Evolutionary conservation across 2,797 vertebrate species (phyloP).

Genomic region (Leptoclinus maculatus): DNA sequence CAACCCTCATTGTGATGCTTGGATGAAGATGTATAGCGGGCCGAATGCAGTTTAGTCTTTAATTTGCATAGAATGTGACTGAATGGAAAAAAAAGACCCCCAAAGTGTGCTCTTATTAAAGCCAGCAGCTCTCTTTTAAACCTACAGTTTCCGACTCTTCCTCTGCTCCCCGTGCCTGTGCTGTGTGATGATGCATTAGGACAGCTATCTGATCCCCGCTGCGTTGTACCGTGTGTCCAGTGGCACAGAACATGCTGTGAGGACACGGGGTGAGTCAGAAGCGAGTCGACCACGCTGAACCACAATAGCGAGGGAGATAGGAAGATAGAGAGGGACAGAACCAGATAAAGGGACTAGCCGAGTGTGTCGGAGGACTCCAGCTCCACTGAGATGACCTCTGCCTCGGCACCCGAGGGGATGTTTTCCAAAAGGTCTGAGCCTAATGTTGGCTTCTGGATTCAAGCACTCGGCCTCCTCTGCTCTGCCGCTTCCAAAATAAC

Average conservation of each 20-base stretch:
- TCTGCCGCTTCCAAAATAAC: slow-evolving; percentile 64
- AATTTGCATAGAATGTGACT: slow-evolving; percentile 51
- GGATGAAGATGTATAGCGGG: slow-evolving; percentile 19
- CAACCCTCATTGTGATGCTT: slow-evolving; percentile 32
- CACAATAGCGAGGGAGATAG: slow-evolving; percentile 50
- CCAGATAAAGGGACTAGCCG: slow-evolving; percentile 58
- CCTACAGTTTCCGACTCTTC: slow-evolving; percentile 9
- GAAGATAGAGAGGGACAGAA: slow-evolving; percentile 56
- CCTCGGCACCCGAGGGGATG: slow-evolving; percentile 55
- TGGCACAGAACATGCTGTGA: slow-evolving; percentile 75
- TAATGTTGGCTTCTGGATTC: slow-evolving; percentile 76
- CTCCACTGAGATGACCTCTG: slow-evolving; percentile 64
- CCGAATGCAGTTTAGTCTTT: not conserved
- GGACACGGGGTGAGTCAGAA: slow-evolving; percentile 73
- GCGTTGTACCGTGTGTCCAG: slow-evolving; percentile 62
- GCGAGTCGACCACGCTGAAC: slow-evolving; percentile 59
- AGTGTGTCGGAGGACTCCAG: slow-evolving; percentile 65
- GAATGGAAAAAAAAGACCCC: not conserved
- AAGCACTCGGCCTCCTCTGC: slow-evolving; percentile 60
- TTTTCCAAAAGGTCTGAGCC: slow-evolving; percentile 76
- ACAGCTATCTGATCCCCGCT: slow-evolving; percentile 74
- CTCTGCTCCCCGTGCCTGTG: slow-evolving; percentile 27
- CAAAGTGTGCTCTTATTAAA: slow-evolving; percentile 9
- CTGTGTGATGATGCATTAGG: slow-evolving; percentile 61
- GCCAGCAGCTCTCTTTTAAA: slow-evolving; percentile 9